Conservation (phyloP, 1,140 invertebrate species). For the Pogonomyrmex californicus region DNA sequence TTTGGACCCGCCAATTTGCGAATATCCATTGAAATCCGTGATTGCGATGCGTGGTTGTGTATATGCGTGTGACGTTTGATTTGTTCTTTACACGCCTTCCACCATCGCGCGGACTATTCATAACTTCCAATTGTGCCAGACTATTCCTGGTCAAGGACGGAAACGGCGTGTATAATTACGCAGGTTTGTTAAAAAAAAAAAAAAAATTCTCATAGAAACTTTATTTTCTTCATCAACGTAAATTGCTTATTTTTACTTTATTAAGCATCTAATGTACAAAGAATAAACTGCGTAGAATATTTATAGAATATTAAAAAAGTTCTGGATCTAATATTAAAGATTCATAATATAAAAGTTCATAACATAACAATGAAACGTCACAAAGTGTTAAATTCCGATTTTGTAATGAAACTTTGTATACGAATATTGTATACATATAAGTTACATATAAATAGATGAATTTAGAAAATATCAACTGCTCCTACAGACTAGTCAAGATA, state of each 20-base stretch:
- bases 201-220: neutral
- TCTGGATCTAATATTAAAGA: neutral
- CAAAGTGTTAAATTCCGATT: too few relatives aligned
- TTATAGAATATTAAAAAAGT: neutral
- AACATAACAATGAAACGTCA: too few relatives aligned
- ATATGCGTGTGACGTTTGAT: neutral
- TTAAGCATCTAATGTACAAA: neutral
- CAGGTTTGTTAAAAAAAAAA: constrained; percentile 9
- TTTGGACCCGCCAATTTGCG: constrained; percentile 15
- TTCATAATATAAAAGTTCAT: neutral
- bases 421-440: too few relatives aligned
- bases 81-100: constrained; percentile 4
- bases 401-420: too few relatives aligned
- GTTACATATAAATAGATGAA: too few relatives aligned
- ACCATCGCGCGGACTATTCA: constrained; percentile 25
- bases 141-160: constrained; percentile 29
- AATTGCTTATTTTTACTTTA: constrained; percentile 22
- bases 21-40: neutral
- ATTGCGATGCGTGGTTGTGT: constrained; percentile 24
- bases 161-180: neutral
- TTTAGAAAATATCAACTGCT: too few relatives aligned
- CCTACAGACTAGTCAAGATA: too few relatives aligned
- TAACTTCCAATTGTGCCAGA: constrained; percentile 3
- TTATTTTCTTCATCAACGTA: neutral
- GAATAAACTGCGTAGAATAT: neutral